Evolutionary conservation across 2,888 invertebrate species (phyloP).

Genomic region (Athalia circularis): DNA sequence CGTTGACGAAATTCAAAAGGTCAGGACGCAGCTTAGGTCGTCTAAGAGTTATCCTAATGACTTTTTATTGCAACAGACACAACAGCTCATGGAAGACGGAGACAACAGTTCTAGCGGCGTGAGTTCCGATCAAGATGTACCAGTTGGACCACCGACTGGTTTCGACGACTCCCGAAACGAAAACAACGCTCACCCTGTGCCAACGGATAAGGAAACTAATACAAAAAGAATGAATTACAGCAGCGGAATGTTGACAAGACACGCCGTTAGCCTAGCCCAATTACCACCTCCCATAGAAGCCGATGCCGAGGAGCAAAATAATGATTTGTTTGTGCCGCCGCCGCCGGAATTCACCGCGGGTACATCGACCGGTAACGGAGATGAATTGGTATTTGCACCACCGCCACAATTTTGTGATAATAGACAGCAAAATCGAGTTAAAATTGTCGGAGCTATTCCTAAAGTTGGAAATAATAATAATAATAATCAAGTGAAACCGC

Average conservation of each 20-base stretch:
- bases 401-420: conserved; percentile 94
- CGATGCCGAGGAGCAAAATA: conserved; percentile 81
- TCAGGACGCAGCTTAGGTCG: conserved; percentile 88
- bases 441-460: conserved; percentile 90
- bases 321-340: conserved; percentile 78
- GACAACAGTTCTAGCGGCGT: conserved; percentile 93
- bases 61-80: conserved; percentile 77
- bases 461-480: conserved; percentile 74
- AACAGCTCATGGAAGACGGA: conserved; percentile 81
- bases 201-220: conserved; percentile 64
- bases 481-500: conserved; percentile 70
- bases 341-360: conserved; percentile 78
- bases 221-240: conserved; percentile 67
- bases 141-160: conserved; percentile 76
- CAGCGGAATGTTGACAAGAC: conserved; percentile 77
- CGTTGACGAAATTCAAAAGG: conserved; percentile 92
- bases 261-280: conserved; percentile 86
- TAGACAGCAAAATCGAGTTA: conserved; percentile 78
- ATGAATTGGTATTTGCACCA: conserved; percentile 85
- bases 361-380: conserved; percentile 70
- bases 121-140: conserved; percentile 88
- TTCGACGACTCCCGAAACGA: conserved; percentile 71
- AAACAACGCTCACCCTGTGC: conserved; percentile 67
- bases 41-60: conserved; percentile 93
- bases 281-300: conserved; percentile 87